Conservation (phyloP, 2,113 vertebrate species). For the Prunella fulvescens region DNA sequence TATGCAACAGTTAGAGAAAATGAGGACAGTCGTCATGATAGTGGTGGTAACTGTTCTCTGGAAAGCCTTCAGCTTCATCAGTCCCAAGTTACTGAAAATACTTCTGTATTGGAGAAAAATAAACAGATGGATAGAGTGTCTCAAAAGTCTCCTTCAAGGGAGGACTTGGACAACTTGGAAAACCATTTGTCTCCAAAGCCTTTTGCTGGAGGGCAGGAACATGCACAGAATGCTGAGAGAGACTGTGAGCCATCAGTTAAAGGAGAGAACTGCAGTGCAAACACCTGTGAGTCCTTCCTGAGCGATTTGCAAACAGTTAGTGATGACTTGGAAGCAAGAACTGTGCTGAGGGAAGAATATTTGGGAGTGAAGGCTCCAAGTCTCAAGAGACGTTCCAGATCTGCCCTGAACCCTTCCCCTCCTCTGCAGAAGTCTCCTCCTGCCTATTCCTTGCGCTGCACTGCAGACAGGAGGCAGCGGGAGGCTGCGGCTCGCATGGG, state of each 20-base stretch:
- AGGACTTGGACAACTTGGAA: background rate
- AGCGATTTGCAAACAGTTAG: constrained; percentile 35
- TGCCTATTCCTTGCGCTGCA: constrained; percentile 73
- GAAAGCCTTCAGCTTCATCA: background rate
- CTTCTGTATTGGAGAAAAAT: background rate
- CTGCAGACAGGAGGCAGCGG: constrained; percentile 79
- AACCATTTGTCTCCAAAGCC: background rate
- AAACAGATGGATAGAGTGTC: background rate
- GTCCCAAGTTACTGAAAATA: background rate
- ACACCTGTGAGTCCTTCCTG: background rate
- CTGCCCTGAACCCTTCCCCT: background rate
- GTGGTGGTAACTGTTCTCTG: background rate
- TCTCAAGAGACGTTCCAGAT: constrained; percentile 45
- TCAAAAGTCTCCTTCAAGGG: background rate
- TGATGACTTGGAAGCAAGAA: constrained; percentile 44
- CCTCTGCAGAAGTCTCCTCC: background rate
- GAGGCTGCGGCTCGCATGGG: constrained; percentile 77
- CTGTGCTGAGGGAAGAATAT: constrained; percentile 33
- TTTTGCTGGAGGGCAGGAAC: background rate
- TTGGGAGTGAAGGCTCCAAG: constrained; percentile 40
- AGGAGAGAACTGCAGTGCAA: constrained; percentile 12
- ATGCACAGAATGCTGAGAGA: background rate
- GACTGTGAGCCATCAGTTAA: background rate
- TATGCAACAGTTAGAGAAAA: background rate
- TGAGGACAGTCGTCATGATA: background rate